Conservation (phyloP, 2,888 invertebrate genomes). For the Xestia xanthographa region DNA sequence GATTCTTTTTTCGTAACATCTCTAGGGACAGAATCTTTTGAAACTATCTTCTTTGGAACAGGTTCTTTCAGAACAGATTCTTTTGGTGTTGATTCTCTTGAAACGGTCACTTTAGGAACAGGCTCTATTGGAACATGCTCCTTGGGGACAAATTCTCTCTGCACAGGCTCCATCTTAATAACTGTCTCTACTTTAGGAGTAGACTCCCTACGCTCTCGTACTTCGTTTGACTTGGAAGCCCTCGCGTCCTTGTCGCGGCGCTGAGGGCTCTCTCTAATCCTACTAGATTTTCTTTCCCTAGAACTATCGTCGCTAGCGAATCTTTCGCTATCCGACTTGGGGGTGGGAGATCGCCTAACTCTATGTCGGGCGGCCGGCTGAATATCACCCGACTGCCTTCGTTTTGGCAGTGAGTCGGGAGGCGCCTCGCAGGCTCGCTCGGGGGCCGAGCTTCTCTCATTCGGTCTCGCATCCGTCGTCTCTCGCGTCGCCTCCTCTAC, state of each 20-base stretch:
- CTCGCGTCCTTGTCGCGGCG: conserved; percentile 47
- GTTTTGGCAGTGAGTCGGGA: conserved; percentile 81
- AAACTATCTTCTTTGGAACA: conserved; percentile 8
- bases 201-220: conserved; percentile 48
- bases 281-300: conserved; percentile 73
- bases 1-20: conserved; percentile 24
- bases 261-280: conserved; percentile 56
- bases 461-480: conserved; percentile 66
- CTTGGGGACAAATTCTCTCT: conserved; percentile 26
- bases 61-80: conserved; percentile 35
- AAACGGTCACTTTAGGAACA: conserved; percentile 14
- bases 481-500: conserved; percentile 66
- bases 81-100: conserved; percentile 27
- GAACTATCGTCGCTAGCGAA: conserved; percentile 75
- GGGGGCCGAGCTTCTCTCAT: conserved; percentile 68
- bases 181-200: conserved; percentile 47
- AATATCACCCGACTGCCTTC: conserved; percentile 80
- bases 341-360: conserved; percentile 85
- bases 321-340: conserved; percentile 74
- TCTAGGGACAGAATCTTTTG: conserved; percentile 21
- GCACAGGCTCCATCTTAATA: conserved; percentile 47
- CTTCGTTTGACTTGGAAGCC: conserved; percentile 39
- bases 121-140: conserved; percentile 32
- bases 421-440: conserved; percentile 71
- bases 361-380: conserved; percentile 79